Conservation (phyloP, 2,113 vertebrate species). For the Thymallus thymallus region DNA sequence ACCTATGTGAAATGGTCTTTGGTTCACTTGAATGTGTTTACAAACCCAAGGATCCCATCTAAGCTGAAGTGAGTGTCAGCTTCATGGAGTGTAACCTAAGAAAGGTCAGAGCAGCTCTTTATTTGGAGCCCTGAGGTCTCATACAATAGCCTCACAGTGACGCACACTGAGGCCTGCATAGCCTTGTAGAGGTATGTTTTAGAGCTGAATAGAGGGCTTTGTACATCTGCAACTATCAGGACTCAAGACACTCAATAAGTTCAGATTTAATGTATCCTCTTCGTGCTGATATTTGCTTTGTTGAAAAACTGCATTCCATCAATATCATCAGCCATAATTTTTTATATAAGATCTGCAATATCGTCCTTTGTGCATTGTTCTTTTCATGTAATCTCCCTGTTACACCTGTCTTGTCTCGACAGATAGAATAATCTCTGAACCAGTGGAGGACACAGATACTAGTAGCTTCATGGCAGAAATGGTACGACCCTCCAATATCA, state of each 20-base stretch:
- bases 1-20: neutral
- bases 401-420: conserved; percentile 24
- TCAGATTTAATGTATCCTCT: too few species aligned
- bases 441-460: conserved; percentile 93
- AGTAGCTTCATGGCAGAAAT: conserved; percentile 84
- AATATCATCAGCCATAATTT: neutral
- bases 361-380: neutral
- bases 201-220: conserved; percentile 47
- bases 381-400: neutral
- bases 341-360: neutral
- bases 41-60: conserved; percentile 16
- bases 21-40: conserved; percentile 9
- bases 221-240: conserved; percentile 24
- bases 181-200: conserved; percentile 19
- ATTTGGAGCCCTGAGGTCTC: conserved; percentile 29
- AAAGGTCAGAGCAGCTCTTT: conserved; percentile 44
- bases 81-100: conserved; percentile 49
- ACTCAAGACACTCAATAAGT: too few species aligned
- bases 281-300: too few species aligned
- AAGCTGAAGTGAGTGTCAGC: conserved; percentile 16
- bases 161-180: conserved; percentile 17
- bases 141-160: conserved; percentile 49
- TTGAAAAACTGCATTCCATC: too few species aligned
- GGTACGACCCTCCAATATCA: conserved; percentile 66
- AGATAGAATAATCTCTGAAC: conserved; percentile 82